phyloP scores from a whole-genome alignment of 2,888 invertebrate genomes.

The Heteropelma amictum region DNA sequence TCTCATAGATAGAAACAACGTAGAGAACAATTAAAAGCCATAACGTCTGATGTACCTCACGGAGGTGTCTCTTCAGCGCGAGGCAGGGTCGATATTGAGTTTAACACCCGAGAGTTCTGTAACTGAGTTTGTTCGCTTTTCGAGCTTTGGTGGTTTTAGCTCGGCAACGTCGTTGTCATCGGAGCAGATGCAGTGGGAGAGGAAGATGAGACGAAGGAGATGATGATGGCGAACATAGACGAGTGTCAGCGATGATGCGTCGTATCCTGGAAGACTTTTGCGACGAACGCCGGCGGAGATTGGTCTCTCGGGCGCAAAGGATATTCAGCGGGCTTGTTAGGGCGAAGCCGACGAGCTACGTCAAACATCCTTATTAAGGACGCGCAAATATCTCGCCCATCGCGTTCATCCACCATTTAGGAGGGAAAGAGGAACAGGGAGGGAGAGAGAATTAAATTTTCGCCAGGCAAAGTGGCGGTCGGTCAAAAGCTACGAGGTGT shows the following conservation, averaged over 20 bases:
- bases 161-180: conserved; percentile 57
- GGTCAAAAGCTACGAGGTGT: conserved; percentile 64
- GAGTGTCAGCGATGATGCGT: conserved; percentile 16
- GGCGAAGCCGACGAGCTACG: conserved; percentile 64
- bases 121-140: conserved; percentile 76
- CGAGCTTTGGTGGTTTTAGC: conserved; percentile 70
- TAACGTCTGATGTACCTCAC: too few species aligned
- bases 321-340: conserved; percentile 74
- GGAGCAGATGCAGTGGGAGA: too few species aligned
- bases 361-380: conserved; percentile 74
- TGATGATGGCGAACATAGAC: conserved; percentile 57
- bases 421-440: too few species aligned
- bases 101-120: conserved; percentile 64
- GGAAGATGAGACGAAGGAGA: too few species aligned
- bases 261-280: conserved; percentile 52
- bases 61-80: too few species aligned
- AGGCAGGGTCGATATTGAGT: neutral
- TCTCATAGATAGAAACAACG: too few species aligned
- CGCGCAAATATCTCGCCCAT: conserved; percentile 66
- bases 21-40: too few species aligned
- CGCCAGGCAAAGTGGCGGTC: conserved; percentile 65
- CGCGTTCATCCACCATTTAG: conserved; percentile 56
- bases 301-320: conserved; percentile 54
- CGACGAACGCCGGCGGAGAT: neutral
- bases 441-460: conserved; percentile 69